Evolutionary conservation across 2,113 vertebrate species (phyloP).

Genomic region (Phylloscopus trochilus): DNA sequence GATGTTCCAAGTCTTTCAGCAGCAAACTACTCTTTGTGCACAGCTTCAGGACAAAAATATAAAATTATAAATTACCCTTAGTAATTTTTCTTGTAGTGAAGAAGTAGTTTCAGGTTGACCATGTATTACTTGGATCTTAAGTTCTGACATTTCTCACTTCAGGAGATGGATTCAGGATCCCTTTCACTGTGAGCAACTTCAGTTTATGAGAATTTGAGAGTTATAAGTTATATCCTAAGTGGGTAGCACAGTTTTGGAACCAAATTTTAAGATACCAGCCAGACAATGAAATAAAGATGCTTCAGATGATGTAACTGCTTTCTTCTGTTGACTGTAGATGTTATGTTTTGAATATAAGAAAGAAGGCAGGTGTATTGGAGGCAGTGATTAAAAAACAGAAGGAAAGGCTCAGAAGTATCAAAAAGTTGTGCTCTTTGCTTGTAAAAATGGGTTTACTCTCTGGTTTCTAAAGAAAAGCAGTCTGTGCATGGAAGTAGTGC

Average conservation of each 20-base stretch:
- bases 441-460: neutral
- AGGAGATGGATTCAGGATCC: neutral
- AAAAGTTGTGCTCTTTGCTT: neutral
- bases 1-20: neutral
- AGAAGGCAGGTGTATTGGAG: neutral
- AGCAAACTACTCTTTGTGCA: neutral
- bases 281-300: neutral
- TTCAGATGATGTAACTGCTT: neutral
- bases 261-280: neutral
- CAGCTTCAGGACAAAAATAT: neutral
- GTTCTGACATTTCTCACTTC: neutral
- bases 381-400: neutral
- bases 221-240: neutral
- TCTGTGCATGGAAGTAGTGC: neutral
- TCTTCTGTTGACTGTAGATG: neutral
- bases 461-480: neutral
- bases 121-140: neutral
- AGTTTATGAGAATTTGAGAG: neutral
- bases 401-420: neutral
- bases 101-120: neutral
- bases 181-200: neutral
- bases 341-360: neutral
- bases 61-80: neutral
- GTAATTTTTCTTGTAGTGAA: neutral
- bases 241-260: neutral